These are phyloP conservation scores for Ericerus pela DNA, from an alignment of 1,140 invertebrate genomes.

Conservation along the genomic window DNA sequence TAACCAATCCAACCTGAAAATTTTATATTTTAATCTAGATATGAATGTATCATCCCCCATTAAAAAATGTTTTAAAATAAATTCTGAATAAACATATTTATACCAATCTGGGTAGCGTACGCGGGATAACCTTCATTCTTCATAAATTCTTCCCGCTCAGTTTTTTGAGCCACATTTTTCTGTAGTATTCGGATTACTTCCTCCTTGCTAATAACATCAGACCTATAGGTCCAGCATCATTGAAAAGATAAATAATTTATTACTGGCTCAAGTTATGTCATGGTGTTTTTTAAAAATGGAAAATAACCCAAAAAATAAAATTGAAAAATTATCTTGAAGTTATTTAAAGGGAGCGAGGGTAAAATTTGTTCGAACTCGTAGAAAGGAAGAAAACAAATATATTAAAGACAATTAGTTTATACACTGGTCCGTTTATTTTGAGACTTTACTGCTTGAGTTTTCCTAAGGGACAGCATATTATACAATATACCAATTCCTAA, in stretches of 20 bases:
- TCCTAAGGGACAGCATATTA: too few species aligned
- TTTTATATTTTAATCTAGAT: neutral
- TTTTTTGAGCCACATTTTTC: conserved; percentile 39
- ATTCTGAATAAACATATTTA: conserved; percentile 13
- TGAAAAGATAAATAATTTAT: neutral
- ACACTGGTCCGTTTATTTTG: too few species aligned
- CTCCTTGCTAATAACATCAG: conserved; percentile 62
- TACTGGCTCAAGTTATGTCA: neutral
- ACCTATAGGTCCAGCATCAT: too few species aligned
- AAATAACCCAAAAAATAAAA: neutral
- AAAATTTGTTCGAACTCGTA: too few species aligned
- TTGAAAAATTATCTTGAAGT: too few species aligned
- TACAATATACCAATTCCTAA: too few species aligned
- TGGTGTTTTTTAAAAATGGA: neutral
- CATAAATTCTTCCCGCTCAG: conserved; percentile 34
- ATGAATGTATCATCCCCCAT: neutral
- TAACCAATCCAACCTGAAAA: conserved; percentile 61
- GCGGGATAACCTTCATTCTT: conserved; percentile 51
- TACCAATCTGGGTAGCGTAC: conserved; percentile 61
- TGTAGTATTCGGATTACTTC: conserved; percentile 63
- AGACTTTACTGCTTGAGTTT: too few species aligned
- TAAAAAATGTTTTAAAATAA: neutral
- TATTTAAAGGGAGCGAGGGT: too few species aligned
- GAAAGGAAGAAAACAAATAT: too few species aligned
- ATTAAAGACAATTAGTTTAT: too few species aligned